phyloP scores from a whole-genome alignment of 2,888 invertebrate genomes.

The Cheilosia pagana region DNA sequence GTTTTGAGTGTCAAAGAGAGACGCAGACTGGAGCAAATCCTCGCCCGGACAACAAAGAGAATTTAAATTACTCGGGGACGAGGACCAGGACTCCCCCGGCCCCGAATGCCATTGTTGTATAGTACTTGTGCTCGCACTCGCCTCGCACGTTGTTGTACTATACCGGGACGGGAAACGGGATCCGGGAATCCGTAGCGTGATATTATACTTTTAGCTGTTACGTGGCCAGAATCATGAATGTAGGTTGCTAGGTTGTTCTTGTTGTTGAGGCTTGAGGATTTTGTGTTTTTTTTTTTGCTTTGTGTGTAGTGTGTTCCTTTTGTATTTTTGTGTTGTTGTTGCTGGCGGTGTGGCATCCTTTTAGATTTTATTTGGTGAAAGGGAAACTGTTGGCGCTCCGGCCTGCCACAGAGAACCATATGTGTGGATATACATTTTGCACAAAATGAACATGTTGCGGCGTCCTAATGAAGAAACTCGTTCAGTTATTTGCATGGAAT shows the following conservation, averaged over 20 bases:
- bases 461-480: constrained; percentile 63
- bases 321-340: constrained; percentile 17
- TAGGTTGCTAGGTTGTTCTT: constrained; percentile 69
- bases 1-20: constrained; percentile 82
- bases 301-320: not conserved
- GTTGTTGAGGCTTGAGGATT: constrained; percentile 46
- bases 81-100: constrained; percentile 54
- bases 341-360: constrained; percentile 52
- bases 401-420: constrained; percentile 36
- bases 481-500: constrained; percentile 46
- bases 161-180: no score
- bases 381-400: constrained; percentile 62
- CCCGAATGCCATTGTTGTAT: constrained; percentile 64
- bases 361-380: constrained; percentile 62
- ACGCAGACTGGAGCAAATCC: constrained; percentile 82
- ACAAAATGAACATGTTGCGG: constrained; percentile 60
- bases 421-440: constrained; percentile 21
- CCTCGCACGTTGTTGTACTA: no score
- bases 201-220: constrained; percentile 71
- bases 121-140: not conserved
- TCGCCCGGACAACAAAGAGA: constrained; percentile 76
- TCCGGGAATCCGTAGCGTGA: constrained; percentile 61
- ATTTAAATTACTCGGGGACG: constrained; percentile 72
- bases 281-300: constrained; percentile 12
- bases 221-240: constrained; percentile 70